Base-by-base conservation (phyloP, 2,888 invertebrate species). In the Leptopilina myrica region DNA sequence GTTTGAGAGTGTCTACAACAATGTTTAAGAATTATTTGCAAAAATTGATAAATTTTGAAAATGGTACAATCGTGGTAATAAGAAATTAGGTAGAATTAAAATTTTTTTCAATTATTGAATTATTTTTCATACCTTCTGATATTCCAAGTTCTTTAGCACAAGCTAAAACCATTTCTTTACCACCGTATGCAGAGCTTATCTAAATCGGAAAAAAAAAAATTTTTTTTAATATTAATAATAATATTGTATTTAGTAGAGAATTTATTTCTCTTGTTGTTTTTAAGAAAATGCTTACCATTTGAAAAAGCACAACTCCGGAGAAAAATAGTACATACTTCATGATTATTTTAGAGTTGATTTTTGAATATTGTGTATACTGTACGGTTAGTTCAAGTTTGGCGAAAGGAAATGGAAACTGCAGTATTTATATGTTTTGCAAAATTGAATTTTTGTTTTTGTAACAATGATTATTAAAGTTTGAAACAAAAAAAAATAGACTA, bases 131-230 rank as follows among this genome's bases (percentile, higher is more conserved):
- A 26, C 67, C 67, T 49, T 46, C 46, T 49, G 67, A 11, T 49
- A 69, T 69, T 49, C 49, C 49, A 12, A 46, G 20, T 69, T 69
- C 67, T 20, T 69, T 49, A 7, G 49, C 49, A 12, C 67, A 69
- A 49, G 15, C 67, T 7, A 15, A 0, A 20, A 20, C 1, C 0
- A 20, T 2, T 12, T 49, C 49, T 69, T 46, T 46, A 14, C 11
- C 2, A 20, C 7, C 49, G 2, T 11, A 49, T 49, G 46, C 15
- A 46, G n/a, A 46, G 46, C 49, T 49, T 20, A 20, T 20, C 67
- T 69, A 49, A 12, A 15, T 8, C 8, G 2, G n/a, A 43, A 43
- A 43, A 7, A 43, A 2, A n/a, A n/a, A 20, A 33, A 33, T 33
- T 33, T 33, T 33, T 33, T 33, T 33, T 33, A 33, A 33, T 56